Conservation (phyloP, 2,113 vertebrate genomes). For the Perognathus longimembris region DNA sequence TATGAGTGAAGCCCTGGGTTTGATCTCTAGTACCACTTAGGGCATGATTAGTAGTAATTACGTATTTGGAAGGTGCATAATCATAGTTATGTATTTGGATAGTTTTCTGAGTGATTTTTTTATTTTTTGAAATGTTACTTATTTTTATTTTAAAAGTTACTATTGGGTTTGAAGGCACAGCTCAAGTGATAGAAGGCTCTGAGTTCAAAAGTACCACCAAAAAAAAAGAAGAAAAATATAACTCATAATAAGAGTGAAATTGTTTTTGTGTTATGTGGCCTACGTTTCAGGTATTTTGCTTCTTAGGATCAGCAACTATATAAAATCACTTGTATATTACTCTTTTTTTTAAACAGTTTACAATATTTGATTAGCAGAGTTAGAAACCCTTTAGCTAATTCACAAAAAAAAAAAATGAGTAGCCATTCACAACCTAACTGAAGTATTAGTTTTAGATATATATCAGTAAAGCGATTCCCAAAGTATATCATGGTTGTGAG, state of each 20-base stretch:
- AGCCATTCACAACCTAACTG: background rate
- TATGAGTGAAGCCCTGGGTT: background rate
- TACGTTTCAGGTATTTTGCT: slow-evolving; percentile 30
- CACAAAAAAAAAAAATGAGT: slow-evolving; percentile 6
- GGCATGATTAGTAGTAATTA: background rate
- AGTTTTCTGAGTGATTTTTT: slow-evolving; percentile 44
- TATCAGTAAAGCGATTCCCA: background rate
- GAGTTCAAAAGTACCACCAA: no score
- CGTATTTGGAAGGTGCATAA: background rate
- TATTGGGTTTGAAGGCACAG: background rate
- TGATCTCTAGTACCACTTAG: background rate
- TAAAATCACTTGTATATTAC: slow-evolving; percentile 10
- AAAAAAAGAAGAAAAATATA: background rate
- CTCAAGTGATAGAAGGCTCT: no score
- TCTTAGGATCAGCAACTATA: slow-evolving; percentile 14
- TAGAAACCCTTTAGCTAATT: background rate
- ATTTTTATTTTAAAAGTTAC: background rate
- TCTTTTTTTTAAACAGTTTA: slow-evolving; percentile 28
- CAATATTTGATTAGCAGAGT: slow-evolving; percentile 45
- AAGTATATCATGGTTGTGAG: background rate
- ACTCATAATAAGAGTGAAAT: background rate
- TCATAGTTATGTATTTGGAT: background rate
- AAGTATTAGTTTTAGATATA: background rate
- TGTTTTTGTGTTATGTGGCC: slow-evolving; percentile 21
- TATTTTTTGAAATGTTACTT: slow-evolving; percentile 23